These are phyloP conservation scores for Atrichornis clamosus DNA, from an alignment of 2,113 vertebrate genomes.

Conservation along the genomic window DNA sequence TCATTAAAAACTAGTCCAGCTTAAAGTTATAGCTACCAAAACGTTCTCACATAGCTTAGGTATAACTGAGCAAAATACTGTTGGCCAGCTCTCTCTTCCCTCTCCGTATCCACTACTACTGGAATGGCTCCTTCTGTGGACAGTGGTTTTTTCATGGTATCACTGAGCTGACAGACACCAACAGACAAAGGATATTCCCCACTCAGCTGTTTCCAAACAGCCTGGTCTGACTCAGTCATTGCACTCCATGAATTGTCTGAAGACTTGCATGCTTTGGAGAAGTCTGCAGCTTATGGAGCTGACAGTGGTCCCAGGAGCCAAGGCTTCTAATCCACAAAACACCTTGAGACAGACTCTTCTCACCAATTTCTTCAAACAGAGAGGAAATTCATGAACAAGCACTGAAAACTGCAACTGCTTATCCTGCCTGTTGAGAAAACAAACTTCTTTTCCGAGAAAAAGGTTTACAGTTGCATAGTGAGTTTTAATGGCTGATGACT, in stretches of 20 bases:
- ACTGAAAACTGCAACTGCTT: background rate
- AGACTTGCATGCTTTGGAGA: background rate
- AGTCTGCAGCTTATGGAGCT: background rate
- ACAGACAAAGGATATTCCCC: accelerated
- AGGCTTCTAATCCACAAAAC: background rate
- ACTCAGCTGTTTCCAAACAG: background rate
- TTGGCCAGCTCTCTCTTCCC: background rate
- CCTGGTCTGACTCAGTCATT: background rate
- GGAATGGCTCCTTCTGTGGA: background rate
- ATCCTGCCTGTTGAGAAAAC: background rate
- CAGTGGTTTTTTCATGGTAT: accelerated
- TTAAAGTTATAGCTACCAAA: background rate
- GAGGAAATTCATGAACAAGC: background rate
- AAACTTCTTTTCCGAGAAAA: background rate
- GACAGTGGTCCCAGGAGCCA: background rate
- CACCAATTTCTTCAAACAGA: background rate
- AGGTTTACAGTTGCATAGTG: background rate
- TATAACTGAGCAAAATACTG: background rate
- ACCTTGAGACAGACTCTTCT: background rate
- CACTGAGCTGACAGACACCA: background rate
- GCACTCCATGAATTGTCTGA: background rate
- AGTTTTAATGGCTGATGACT: background rate
- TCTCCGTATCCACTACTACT: accelerated
- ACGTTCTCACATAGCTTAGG: background rate
- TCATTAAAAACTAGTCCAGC: background rate